These are phyloP conservation scores for Calephelis nemesis DNA, from an alignment of 1,140 invertebrate genomes.

Conservation along the genomic window DNA sequence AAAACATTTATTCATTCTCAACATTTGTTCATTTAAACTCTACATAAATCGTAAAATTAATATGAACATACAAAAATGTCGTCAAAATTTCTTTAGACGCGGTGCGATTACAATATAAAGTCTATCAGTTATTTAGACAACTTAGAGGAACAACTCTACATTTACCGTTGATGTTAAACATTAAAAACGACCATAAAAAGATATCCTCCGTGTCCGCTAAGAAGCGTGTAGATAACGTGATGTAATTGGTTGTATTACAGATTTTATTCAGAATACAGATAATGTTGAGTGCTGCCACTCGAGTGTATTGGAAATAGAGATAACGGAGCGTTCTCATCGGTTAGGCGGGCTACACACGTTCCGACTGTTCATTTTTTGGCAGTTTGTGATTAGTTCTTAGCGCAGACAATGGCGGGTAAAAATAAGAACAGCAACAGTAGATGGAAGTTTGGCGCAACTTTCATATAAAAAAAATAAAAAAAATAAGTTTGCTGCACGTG, in stretches of 20 bases:
- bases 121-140: slow-evolving; percentile 5
- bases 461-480: too few species aligned
- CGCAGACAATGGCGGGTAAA: too few species aligned
- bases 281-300: slow-evolving; percentile 41
- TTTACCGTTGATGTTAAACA: slow-evolving; percentile 18
- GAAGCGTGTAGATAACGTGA: slow-evolving; percentile 37
- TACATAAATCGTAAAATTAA: neutral
- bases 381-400: neutral
- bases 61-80: neutral
- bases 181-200: slow-evolving; percentile 18
- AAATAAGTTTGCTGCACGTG: too few species aligned
- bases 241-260: slow-evolving; percentile 48
- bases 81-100: neutral
- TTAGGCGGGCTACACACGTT: slow-evolving; percentile 16
- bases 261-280: slow-evolving; percentile 42
- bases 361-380: neutral
- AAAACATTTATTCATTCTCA: too few species aligned
- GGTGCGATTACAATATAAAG: neutral
- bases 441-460: too few species aligned
- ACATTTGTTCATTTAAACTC: neutral
- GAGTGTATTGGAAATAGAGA: slow-evolving; percentile 41
- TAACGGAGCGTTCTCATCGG: slow-evolving; percentile 25
- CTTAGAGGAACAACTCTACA: slow-evolving; percentile 1
- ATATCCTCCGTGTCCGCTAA: slow-evolving; percentile 25
- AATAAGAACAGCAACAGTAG: too few species aligned